Base-by-base conservation (phyloP, 2,113 vertebrate species). In the Protobothrops flavoviridis region DNA sequence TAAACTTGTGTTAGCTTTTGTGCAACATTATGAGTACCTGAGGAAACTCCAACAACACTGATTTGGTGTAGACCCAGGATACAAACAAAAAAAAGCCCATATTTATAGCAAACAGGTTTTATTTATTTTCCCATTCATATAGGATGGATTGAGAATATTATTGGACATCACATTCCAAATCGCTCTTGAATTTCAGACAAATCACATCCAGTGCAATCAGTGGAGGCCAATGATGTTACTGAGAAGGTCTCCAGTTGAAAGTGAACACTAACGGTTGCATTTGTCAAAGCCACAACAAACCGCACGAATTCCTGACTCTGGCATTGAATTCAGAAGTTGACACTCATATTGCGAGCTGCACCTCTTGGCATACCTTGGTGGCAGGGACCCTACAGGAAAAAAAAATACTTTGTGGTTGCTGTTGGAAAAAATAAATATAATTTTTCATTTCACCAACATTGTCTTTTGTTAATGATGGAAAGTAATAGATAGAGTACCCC, bases 251-350 rank as follows among this genome's bases (percentile, higher is more conserved):
- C 15, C 69, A 33, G 13, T 33, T 74, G n/a, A 74, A 74, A 74
- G n/a, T 20, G 69, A 74, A 74, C 15, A 20, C 69, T 74, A 74
- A 17, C 15, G 13, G 69, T 74, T 74, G n/a, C 69, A 74, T 33
- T 0, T 74, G 69, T 74, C 69, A 39, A 1, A 74, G n/a, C 5
- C 69, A 74, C 69, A 74, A 39, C 69, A 74, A 33, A 3, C 1
- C 2, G 69, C n/a, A 1, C 2, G 2, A 39, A 74, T 2, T 17
- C n/a, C n/a, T 74, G 29, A 0, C 1, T 5, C 0, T n/a, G 64
- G 29, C 0, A 3, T 0, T 74, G 69, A 20, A 74, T 74, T 74
- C n/a, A 74, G 13, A 33, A 17, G 0, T 39, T 39, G 5, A 74
- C 69, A 74, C 0, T 74, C 13, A 39, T 39, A 39, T 5, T 1